phyloP scores from a whole-genome alignment of 2,797 vertebrate genomes.

The Gambusia yucatana region DNA sequence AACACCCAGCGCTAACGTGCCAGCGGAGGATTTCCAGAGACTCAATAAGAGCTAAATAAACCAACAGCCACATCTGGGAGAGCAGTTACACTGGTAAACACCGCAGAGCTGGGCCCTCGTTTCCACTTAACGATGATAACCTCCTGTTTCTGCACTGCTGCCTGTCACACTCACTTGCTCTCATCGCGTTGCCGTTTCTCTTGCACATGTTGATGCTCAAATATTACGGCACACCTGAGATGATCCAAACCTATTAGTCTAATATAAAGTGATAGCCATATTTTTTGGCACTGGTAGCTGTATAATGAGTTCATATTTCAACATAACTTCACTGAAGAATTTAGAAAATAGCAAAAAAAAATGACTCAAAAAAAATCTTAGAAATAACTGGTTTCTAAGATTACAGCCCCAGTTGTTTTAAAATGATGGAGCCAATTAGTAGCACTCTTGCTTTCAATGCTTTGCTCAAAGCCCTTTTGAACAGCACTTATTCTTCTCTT shows the following conservation, averaged over 20 bases:
- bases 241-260: slow-evolving; percentile 4
- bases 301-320: neutral
- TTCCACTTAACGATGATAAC: slow-evolving; percentile 65
- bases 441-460: neutral
- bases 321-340: neutral
- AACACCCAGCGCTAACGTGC: slow-evolving; percentile 76
- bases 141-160: slow-evolving; percentile 64
- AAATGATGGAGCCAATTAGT: neutral
- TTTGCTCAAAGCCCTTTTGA: neutral
- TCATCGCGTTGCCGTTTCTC: slow-evolving; percentile 52
- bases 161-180: slow-evolving; percentile 67
- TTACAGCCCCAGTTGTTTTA: neutral
- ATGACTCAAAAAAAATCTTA: neutral
- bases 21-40: slow-evolving; percentile 81
- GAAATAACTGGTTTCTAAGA: neutral
- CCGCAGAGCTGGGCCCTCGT: slow-evolving; percentile 58
- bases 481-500: neutral
- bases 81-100: slow-evolving; percentile 69
- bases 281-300: neutral
- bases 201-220: slow-evolving; percentile 38
- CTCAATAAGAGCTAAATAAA: slow-evolving; percentile 74
- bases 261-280: neutral
- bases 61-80: slow-evolving; percentile 74
- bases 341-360: neutral
- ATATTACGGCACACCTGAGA: slow-evolving; percentile 36